Conservation (phyloP, 2,888 invertebrate species). For the Phragmatobia fuliginosa region DNA sequence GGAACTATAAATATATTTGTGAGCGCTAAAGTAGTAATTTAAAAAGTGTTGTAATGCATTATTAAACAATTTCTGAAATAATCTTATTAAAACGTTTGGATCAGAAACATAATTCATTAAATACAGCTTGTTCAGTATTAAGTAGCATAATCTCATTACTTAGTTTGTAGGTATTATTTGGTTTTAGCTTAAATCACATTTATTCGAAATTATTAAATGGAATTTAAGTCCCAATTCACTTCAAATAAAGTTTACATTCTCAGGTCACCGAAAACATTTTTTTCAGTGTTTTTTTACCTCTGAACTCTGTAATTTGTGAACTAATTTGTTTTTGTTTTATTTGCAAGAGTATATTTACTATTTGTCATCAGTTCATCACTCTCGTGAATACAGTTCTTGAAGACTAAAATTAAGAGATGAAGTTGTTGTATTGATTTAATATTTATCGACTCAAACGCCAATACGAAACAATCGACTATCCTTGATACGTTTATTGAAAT, state of each 20-base stretch:
- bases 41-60: conserved; percentile 14
- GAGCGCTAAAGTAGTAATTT: conserved; percentile 15
- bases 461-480: conserved; percentile 49
- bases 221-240: neutral
- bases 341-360: too few species aligned
- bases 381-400: too few species aligned
- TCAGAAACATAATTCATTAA: conserved; percentile 1
- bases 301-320: too few species aligned
- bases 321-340: too few species aligned
- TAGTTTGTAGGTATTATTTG: neutral
- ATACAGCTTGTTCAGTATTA: conserved; percentile 4
- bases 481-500: conserved; percentile 67
- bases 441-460: conserved; percentile 24
- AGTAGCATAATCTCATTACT: conserved; percentile 1
- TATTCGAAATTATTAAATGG: too few species aligned
- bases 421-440: neutral
- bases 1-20: conserved; percentile 14
- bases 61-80: conserved; percentile 14
- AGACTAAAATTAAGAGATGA: too few species aligned
- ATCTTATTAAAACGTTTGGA: conserved; percentile 13
- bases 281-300: too few species aligned
- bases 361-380: too few species aligned
- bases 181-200: neutral
- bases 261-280: too few species aligned
- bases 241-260: too few species aligned